Percentiles rank a stretch among this genome's conserved stretches.
Conservation (phyloP, 2,797 vertebrate genomes). For the Distichodus sexfasciatus region DNA sequence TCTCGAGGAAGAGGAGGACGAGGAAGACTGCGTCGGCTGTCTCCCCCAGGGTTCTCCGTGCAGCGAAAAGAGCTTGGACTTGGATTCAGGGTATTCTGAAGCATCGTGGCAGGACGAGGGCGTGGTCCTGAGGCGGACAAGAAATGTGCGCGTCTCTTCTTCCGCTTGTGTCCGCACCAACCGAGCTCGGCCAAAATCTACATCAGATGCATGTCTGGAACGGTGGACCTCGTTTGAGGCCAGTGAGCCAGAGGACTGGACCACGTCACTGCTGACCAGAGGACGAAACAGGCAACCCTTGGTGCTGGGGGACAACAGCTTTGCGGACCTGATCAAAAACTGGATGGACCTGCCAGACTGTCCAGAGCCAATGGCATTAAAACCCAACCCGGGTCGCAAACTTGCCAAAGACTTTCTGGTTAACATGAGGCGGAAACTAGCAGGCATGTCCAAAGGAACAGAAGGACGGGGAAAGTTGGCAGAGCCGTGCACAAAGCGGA, state of each 20-base stretch:
- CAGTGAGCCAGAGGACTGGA: constrained; percentile 86
- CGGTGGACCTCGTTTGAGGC: constrained; percentile 86
- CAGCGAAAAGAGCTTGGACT: constrained; percentile 87
- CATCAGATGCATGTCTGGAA: constrained; percentile 91
- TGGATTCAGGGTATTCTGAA: constrained; percentile 94
- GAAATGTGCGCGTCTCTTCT: constrained; percentile 77
- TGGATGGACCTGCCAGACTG: constrained; percentile 97
- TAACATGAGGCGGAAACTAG: constrained; percentile 85
- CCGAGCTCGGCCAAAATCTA: constrained; percentile 86
- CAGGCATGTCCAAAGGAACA: constrained; percentile 78
- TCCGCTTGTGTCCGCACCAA: constrained; percentile 79
- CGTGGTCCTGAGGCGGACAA: constrained; percentile 73
- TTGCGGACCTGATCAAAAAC: constrained; percentile 95
- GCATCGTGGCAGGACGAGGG: constrained; percentile 90
- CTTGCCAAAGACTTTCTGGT: constrained; percentile 88
- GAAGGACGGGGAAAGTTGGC: constrained; percentile 59
- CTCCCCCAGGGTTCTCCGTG: constrained; percentile 70
- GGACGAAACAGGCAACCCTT: constrained; percentile 92
- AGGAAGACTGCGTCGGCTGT: constrained; percentile 59
- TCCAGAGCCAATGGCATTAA: constrained; percentile 71
- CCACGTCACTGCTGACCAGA: constrained; percentile 85
- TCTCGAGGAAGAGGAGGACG: constrained; percentile 73
- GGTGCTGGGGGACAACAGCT: constrained; percentile 95
- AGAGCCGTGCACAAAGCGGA: constrained; percentile 74
- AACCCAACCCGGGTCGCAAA: constrained; percentile 70